phyloP scores from a whole-genome alignment of 2,113 vertebrate genomes.

The Suncus etruscus region DNA sequence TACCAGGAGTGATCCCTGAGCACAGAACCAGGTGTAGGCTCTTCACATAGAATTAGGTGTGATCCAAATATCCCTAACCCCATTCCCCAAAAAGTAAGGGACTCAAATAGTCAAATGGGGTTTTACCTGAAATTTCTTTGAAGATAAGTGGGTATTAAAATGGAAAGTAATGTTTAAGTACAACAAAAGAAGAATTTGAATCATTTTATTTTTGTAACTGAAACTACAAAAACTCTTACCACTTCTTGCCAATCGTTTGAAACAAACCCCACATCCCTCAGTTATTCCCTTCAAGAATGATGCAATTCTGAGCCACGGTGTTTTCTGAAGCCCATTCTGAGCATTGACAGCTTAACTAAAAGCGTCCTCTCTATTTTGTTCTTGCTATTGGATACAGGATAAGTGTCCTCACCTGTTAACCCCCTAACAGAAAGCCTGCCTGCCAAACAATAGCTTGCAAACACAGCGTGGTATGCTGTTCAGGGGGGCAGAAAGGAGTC shows the following conservation, averaged over 20 bases:
- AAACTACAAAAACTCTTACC: background rate
- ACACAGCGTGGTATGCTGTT: slow-evolving; percentile 61
- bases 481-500: slow-evolving; percentile 49
- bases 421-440: slow-evolving; percentile 43
- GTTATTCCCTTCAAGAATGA: background rate
- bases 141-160: background rate
- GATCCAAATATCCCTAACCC: too few species aligned
- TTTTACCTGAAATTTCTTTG: slow-evolving; percentile 44
- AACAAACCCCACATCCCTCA: background rate
- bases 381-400: slow-evolving; percentile 53
- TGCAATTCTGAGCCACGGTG: background rate
- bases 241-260: slow-evolving; percentile 21
- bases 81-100: too few species aligned
- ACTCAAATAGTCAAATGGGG: background rate
- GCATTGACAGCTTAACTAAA: background rate
- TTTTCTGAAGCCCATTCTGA: slow-evolving; percentile 45
- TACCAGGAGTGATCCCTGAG: too few species aligned
- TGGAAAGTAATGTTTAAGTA: background rate
- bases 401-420: slow-evolving; percentile 73
- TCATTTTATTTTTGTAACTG: background rate
- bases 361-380: slow-evolving; percentile 62
- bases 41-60: too few species aligned
- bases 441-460: slow-evolving; percentile 78
- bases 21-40: too few species aligned
- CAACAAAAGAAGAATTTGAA: background rate